Evolutionary conservation across 2,888 invertebrate genomes (phyloP).

Genomic region (Seira ritae): DNA sequence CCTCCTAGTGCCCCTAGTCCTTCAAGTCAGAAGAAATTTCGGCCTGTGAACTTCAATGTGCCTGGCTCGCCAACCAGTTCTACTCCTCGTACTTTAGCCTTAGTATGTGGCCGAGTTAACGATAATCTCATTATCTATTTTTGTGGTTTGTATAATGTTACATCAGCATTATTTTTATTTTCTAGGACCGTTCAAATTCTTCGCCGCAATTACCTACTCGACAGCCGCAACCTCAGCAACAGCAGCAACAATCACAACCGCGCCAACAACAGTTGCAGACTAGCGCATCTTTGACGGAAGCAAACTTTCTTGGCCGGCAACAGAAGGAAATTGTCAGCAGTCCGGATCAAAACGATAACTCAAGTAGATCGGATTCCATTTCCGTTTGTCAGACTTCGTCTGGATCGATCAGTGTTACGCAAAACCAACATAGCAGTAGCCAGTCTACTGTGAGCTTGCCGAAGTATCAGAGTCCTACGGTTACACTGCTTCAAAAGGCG

Average conservation of each 20-base stretch:
- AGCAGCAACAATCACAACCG: background rate
- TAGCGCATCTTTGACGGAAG: constrained; percentile 47
- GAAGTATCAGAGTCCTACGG: constrained; percentile 89
- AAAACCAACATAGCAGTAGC: constrained; percentile 63
- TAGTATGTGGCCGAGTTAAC: too few relatives aligned
- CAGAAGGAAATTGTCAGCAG: constrained; percentile 59
- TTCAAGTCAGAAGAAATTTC: constrained; percentile 85
- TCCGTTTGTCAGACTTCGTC: constrained; percentile 58
- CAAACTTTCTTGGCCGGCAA: constrained; percentile 41
- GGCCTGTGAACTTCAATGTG: constrained; percentile 86
- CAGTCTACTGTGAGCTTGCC: constrained; percentile 78
- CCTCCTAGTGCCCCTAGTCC: constrained; percentile 86
- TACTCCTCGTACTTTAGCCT: constrained; percentile 74
- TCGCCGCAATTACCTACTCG: constrained; percentile 62
- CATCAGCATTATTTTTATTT: constrained; percentile 2
- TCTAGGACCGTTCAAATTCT: constrained; percentile 65
- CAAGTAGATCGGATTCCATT: constrained; percentile 60
- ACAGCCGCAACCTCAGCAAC: constrained; percentile 23
- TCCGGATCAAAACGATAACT: constrained; percentile 62
- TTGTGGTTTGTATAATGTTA: background rate
- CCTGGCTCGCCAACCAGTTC: constrained; percentile 80
- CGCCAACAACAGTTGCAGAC: constrained; percentile 32
- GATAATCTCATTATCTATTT: constrained; percentile 25
- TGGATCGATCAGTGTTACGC: constrained; percentile 56
- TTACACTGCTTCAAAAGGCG: constrained; percentile 90